Percentiles rank a stretch among this genome's conserved stretches.
Conservation (phyloP, 2,113 vertebrate genomes). For the Lampris megalopsis region DNA sequence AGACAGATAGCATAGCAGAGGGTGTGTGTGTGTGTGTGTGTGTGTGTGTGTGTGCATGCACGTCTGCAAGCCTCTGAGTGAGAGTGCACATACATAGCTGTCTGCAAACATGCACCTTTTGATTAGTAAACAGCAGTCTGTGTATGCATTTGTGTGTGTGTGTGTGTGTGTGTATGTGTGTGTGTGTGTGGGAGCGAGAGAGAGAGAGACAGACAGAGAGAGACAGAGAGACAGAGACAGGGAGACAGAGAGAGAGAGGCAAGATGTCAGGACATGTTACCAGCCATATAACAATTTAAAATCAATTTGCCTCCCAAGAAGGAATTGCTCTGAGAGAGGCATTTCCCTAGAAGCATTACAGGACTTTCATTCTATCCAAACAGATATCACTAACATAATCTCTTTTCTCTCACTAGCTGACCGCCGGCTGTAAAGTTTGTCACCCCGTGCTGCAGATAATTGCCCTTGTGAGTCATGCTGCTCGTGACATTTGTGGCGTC, state of each 20-base stretch:
- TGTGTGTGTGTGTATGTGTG: slow-evolving; percentile 7
- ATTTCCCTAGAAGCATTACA: slow-evolving; percentile 55
- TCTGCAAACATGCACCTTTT: slow-evolving; percentile 23
- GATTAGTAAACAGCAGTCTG: not conserved
- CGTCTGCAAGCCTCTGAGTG: not conserved
- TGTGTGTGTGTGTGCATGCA: slow-evolving; percentile 25
- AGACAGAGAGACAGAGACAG: slow-evolving; percentile 36
- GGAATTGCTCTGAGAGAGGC: slow-evolving; percentile 64
- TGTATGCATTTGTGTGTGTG: no score
- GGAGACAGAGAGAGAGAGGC: slow-evolving; percentile 52
- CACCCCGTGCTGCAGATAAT: slow-evolving; percentile 47
- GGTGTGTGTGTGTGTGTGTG: slow-evolving; percentile 54
- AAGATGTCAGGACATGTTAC: slow-evolving; percentile 81
- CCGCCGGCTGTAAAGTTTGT: slow-evolving; percentile 51
- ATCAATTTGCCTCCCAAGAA: slow-evolving; percentile 83
- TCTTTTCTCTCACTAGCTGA: slow-evolving; percentile 26
- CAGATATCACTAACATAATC: slow-evolving; percentile 66
- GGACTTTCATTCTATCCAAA: slow-evolving; percentile 59
- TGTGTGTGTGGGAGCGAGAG: slow-evolving; percentile 14
- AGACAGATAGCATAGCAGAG: slow-evolving; percentile 78
- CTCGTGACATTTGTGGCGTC: slow-evolving; percentile 60
- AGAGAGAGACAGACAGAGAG: slow-evolving; percentile 33
- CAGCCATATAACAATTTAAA: slow-evolving; percentile 83
- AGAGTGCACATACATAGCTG: slow-evolving; percentile 35
- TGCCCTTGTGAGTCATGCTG: slow-evolving; percentile 28